Evolutionary conservation across 1,140 invertebrate species (phyloP).

Genomic region (Nymphalis io): DNA sequence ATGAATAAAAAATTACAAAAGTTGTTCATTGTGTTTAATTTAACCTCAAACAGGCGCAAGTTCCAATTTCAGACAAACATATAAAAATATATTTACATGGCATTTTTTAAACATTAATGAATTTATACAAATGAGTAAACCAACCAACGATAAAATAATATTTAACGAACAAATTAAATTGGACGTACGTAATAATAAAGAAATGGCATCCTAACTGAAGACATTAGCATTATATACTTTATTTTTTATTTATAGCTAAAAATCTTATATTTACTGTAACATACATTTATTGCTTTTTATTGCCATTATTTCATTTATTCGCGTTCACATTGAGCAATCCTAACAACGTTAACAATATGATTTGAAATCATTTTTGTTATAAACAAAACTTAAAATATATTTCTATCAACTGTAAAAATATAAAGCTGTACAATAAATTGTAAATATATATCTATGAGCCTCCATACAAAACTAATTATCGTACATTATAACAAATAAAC

Average conservation of each 20-base stretch:
- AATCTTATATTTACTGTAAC: not conserved
- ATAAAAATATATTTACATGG: not conserved
- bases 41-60: too few relatives aligned
- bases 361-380: too few relatives aligned
- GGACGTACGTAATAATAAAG: not conserved
- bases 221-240: not conserved
- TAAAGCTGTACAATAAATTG: conserved; percentile 15
- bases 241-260: not conserved
- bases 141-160: not conserved
- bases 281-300: conserved; percentile 6
- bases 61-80: too few relatives aligned
- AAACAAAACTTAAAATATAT: conserved; percentile 4
- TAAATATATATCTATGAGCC: conserved; percentile 26
- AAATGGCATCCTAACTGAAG: conserved; percentile 3
- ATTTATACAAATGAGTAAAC: not conserved
- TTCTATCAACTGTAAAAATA: conserved; percentile 14
- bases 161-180: not conserved
- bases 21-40: conserved; percentile 19
- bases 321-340: not conserved
- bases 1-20: conserved; percentile 55
- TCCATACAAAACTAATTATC: conserved; percentile 1
- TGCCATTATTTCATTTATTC: not conserved
- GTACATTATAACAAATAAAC: not conserved
- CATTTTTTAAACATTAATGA: not conserved
- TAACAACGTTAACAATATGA: not conserved